A percentile compares a stretch with the other conserved stretches of the same genome.
phyloP scores from a whole-genome alignment of 2,888 invertebrate species.

The Malachius bipustulatus region DNA sequence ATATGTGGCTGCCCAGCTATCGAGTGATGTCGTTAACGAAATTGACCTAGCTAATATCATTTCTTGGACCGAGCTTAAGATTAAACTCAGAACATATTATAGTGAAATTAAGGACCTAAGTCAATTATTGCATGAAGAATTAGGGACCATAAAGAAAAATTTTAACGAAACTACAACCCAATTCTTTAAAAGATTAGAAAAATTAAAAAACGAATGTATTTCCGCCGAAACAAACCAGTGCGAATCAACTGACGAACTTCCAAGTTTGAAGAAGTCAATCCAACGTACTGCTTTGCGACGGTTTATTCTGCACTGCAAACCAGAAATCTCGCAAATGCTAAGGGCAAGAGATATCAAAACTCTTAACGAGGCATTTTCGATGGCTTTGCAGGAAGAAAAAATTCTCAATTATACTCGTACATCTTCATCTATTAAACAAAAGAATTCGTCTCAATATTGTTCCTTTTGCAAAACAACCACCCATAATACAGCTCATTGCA shows the following conservation, averaged over 20 bases:
- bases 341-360: conserved; percentile 13
- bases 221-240: conserved; percentile 5
- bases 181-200: conserved; percentile 16
- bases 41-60: neutral
- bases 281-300: conserved; percentile 12
- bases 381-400: conserved; percentile 14
- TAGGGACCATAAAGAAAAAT: conserved; percentile 15
- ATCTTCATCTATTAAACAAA: neutral
- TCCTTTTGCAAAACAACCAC: conserved; percentile 9
- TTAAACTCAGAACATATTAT: conserved; percentile 13
- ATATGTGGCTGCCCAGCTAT: conserved; percentile 3
- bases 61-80: conserved; percentile 1
- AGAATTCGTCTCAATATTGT: conserved; percentile 3
- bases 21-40: neutral
- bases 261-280: conserved; percentile 10
- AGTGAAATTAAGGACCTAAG: conserved; percentile 11
- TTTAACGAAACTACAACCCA: conserved; percentile 13
- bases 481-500: conserved; percentile 10
- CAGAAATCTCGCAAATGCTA: conserved; percentile 14
- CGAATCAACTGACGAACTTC: conserved; percentile 3
- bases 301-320: conserved; percentile 13
- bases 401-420: conserved; percentile 9
- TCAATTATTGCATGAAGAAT: conserved; percentile 13
- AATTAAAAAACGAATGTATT: conserved; percentile 15
- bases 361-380: conserved; percentile 13